These are phyloP conservation scores for Chalcis sispes DNA, from an alignment of 2,888 invertebrate species.

Conservation along the genomic window DNA sequence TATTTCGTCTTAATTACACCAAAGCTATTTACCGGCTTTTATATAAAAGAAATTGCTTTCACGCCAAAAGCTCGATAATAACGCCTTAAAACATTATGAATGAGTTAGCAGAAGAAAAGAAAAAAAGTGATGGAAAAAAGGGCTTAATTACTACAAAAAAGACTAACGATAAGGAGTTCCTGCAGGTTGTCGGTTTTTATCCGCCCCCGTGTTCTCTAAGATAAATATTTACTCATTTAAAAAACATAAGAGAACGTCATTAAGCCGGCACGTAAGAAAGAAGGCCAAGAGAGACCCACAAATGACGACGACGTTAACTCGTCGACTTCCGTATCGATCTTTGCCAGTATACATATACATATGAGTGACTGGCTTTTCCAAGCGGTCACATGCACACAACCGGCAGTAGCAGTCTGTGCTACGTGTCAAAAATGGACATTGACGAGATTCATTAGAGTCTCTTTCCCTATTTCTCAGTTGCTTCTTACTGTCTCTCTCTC, in stretches of 20 bases:
- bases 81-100: neutral
- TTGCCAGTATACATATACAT: neutral
- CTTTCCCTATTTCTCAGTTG: no score
- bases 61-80: no score
- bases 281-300: conserved; percentile 16
- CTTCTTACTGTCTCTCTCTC: no score
- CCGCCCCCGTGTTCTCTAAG: neutral
- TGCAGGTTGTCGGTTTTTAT: no score
- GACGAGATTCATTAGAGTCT: no score
- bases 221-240: conserved; percentile 25
- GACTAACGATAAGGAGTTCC: no score
- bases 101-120: neutral
- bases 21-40: no score
- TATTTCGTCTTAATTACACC: no score
- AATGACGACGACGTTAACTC: neutral
- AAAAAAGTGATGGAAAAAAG: neutral
- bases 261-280: conserved; percentile 26
- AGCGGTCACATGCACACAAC: no score
- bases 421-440: no score
- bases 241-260: conserved; percentile 9
- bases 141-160: neutral
- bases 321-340: conserved; percentile 32
- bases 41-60: no score
- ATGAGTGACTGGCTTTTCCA: neutral
- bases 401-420: no score